Percentiles rank a stretch among this genome's conserved stretches.
Evolutionary conservation across 2,113 vertebrate genomes (phyloP).

Genomic region (Podilymbus podiceps): DNA sequence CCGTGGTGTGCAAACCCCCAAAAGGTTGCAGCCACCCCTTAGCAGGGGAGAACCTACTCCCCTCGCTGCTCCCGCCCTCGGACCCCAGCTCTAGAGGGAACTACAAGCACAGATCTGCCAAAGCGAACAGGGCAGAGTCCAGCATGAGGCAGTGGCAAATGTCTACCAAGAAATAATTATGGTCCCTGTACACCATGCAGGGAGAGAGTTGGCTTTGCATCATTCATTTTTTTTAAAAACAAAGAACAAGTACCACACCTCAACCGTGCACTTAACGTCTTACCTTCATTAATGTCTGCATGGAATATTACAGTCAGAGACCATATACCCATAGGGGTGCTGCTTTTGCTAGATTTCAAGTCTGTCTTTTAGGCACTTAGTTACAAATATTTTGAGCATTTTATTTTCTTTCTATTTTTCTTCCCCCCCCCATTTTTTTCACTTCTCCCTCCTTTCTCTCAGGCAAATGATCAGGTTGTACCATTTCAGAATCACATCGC

Average conservation of each 20-base stretch:
- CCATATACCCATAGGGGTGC: accelerated
- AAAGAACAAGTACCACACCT: background rate
- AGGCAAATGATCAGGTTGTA: background rate
- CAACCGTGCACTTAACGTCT: accelerated
- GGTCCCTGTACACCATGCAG: background rate
- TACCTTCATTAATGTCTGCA: background rate
- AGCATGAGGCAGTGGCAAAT: background rate
- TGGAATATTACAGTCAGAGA: background rate
- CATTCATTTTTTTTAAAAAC: background rate
- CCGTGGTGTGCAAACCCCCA: background rate
- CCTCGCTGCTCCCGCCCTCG: background rate
- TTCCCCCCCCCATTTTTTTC: background rate
- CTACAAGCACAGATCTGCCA: background rate
- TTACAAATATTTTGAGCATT: background rate
- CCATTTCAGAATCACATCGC: background rate
- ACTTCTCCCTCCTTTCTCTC: background rate
- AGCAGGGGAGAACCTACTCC: background rate
- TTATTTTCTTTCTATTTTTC: too few species aligned
- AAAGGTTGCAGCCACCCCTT: accelerated
- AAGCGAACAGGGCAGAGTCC: background rate
- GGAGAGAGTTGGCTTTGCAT: background rate
- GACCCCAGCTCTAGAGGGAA: background rate
- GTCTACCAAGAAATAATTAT: background rate
- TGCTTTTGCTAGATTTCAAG: background rate
- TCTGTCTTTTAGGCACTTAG: background rate